Conservation (phyloP, 2,113 vertebrate genomes). For the Pleuronectes platessa region DNA sequence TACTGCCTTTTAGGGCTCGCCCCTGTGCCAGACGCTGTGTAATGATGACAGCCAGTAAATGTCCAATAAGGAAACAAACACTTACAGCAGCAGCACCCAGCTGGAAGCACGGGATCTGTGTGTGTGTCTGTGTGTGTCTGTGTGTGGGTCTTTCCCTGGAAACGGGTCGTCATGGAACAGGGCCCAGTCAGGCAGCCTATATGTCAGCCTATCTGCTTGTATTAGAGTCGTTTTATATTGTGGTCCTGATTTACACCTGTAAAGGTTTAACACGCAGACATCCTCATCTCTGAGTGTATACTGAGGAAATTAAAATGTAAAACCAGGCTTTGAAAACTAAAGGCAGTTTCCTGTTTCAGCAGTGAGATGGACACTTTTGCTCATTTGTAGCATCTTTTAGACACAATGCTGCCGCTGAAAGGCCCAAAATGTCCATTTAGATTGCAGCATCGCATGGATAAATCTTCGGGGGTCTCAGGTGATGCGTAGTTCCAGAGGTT, state of each 20-base stretch:
- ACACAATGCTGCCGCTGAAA: background rate
- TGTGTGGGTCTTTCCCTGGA: constrained; percentile 35
- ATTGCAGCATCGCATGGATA: background rate
- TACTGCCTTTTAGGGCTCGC: constrained; percentile 63
- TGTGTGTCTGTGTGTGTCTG: background rate
- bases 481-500: background rate
- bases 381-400: too few relatives aligned
- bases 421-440: background rate
- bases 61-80: constrained; percentile 66
- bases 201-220: constrained; percentile 8
- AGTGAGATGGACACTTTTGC: background rate
- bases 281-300: background rate
- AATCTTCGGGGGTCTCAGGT: constrained; percentile 6
- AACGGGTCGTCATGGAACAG: constrained; percentile 37
- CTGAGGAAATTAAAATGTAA: background rate
- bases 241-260: background rate
- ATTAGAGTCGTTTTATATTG: background rate
- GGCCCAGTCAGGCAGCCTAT: constrained; percentile 12
- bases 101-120: constrained; percentile 41
- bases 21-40: constrained; percentile 56
- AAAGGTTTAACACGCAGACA: background rate
- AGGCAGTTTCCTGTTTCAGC: background rate
- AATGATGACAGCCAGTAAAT: constrained; percentile 71
- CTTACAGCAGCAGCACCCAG: constrained; percentile 39
- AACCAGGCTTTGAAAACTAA: background rate